phyloP scores from a whole-genome alignment of 2,797 vertebrate species.

The Buceros bicornis region DNA sequence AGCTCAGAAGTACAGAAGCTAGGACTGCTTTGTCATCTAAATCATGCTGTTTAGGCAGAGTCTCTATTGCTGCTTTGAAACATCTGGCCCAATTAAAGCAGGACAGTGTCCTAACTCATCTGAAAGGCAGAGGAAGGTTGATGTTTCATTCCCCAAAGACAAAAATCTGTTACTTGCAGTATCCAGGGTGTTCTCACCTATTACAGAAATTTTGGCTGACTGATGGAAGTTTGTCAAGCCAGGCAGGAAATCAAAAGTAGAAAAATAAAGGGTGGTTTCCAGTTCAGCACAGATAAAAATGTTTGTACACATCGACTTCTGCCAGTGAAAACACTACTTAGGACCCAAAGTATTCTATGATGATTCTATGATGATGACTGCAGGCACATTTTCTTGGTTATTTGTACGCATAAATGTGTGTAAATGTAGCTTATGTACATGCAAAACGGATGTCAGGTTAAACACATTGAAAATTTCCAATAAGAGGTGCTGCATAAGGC shows the following conservation, averaged over 20 bases:
- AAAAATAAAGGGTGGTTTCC: neutral
- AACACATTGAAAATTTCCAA: neutral
- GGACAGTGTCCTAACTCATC: conserved; percentile 18
- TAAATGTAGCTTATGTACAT: neutral
- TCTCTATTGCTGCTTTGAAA: conserved; percentile 51
- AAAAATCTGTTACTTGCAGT: conserved; percentile 57
- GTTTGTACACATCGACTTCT: neutral
- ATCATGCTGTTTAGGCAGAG: conserved; percentile 48
- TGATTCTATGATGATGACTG: no score
- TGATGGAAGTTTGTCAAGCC: neutral
- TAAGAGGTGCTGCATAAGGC: neutral
- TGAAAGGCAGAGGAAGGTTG: conserved; percentile 65
- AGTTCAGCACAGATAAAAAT: neutral
- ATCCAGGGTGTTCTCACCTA: neutral
- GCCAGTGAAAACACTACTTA: neutral
- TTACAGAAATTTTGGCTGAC: neutral
- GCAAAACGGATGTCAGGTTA: neutral
- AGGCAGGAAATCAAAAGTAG: neutral
- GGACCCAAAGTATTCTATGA: neutral
- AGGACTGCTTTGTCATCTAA: conserved; percentile 50
- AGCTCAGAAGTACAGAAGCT: conserved; percentile 1
- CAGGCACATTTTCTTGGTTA: neutral
- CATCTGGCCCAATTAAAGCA: conserved; percentile 67
- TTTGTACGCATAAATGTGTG: neutral
- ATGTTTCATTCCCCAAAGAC: conserved; percentile 42